Evolutionary conservation across 2,888 invertebrate genomes (phyloP), one percentile per base, ranked within the genome.

Genomic region (Drosophila acutilabella): DNA sequence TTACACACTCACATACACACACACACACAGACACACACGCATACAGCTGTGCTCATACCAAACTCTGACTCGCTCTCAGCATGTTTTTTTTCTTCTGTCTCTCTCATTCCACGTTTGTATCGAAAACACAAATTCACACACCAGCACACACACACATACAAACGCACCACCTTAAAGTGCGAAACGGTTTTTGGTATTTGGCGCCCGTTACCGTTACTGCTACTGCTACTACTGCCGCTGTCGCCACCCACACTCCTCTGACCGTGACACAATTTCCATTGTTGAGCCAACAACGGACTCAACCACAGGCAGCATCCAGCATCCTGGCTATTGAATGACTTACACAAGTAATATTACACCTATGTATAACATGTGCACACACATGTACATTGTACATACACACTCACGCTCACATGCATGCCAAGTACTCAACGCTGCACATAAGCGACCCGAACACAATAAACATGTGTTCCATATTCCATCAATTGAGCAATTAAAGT

Each of bases 241-340:
- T 4, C 40, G 56, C 74, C 72, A 70, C 75, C 68, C 84, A 67
- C 58, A 68, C 85, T 90, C 88, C 88, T 90, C 88, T 90, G 89
- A 81, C 88, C 88, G 78, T 88, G 88, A 89, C 88, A 88, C 81
- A 79, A 77, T 88, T 88, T 82, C 67, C 69, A 81, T 83, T 87
- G 85, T 84, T 68, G 71, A 67, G 68, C 58, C 62, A 60, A 36
- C 53, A 60, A 36, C 53, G 8, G 65, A 66, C 50, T 71, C 61
- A 54, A 36, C 48, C 54, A 42, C 54, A 45, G 52, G 54, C 70
- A 69, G 23, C 36, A 66, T 62, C 38, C 68, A 54, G 38, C 36
- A 36, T 36, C 36, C 36, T 36, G 36, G 36, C 57, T 57, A 52
- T 60, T 54, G 56, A 64, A 57, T 67, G 52, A 45, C 52, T 59